Evolutionary conservation across 2,888 invertebrate genomes (phyloP), one percentile per base, ranked within the genome.

Genomic region (Athalia rosae): DNA sequence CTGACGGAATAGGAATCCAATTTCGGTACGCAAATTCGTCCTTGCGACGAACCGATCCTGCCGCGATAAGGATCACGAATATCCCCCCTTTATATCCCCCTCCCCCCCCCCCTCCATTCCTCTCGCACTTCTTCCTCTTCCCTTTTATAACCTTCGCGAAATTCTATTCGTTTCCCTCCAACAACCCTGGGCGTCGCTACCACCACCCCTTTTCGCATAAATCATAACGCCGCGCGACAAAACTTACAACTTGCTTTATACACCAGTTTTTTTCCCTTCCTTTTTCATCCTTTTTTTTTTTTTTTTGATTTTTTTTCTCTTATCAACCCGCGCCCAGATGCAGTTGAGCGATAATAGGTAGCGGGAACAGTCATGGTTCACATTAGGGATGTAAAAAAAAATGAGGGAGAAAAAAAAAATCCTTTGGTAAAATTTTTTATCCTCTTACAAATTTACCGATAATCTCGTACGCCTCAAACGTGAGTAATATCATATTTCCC

Each of bases 141-240:
- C 9, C 11, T 48, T 15, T 43, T 15, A 45, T 71, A 6, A 48
- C 45, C 53, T 41, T 58, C 45, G 9, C n/a, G 56, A 58, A 43
- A 71, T 56, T 71, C 58, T 28, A 28, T 71, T 71, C 71, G 56
- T 41, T 71, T 45, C 58, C 45, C 41, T 13, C 63, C 48, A 66
- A 11, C 47, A 15, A 50, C 15, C 28, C 47, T 53, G n/a, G n/a
- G 45, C 71, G 28, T 3, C 28, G 43, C 63, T 48, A 50, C 8
- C 9, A 9, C 11, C 53, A n/a, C 67, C 67, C 53, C 53, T 67
- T 67, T 67, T 56, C 13, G 71, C 71, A 71, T 71, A 71, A 58
- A 71, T 71, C 71, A 71, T 71, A 71, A 71, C 56, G 43, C 71
- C 62, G 45, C 71, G 71, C 50, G 71, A 71, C 71, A 71, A 71